phyloP scores from a whole-genome alignment of 1,140 invertebrate species.

The Bombyx mandarina region DNA sequence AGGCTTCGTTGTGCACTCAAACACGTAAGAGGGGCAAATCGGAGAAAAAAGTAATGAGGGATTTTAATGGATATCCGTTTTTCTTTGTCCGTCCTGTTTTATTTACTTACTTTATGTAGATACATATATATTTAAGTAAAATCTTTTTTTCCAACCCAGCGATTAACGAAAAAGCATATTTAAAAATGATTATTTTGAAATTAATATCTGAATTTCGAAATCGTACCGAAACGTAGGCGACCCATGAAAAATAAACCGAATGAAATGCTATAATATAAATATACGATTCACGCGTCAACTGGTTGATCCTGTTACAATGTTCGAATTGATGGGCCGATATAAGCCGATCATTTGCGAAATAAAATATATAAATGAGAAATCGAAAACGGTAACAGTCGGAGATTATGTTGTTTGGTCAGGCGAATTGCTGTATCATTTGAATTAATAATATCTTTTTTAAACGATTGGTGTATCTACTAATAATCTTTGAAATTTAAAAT shows the following conservation, averaged over 20 bases:
- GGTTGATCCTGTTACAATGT: slow-evolving; percentile 57
- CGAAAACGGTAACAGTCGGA: slow-evolving; percentile 19
- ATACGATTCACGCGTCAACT: slow-evolving; percentile 52
- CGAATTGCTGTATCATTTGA: too few species aligned
- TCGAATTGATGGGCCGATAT: slow-evolving; percentile 50
- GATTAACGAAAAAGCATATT: not conserved
- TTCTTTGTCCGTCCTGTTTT: slow-evolving; percentile 9
- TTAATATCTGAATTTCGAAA: not conserved
- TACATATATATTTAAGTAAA: not conserved
- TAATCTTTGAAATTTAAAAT: too few species aligned
- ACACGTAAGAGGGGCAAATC: slow-evolving; percentile 41
- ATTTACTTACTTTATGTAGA: not conserved
- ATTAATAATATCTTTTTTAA: too few species aligned
- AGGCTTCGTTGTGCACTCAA: slow-evolving; percentile 47
- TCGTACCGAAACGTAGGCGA: not conserved
- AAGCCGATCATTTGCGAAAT: slow-evolving; percentile 52
- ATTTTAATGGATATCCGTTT: slow-evolving; percentile 31
- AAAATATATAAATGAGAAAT: slow-evolving; percentile 11
- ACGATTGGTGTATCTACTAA: too few species aligned
- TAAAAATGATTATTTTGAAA: not conserved
- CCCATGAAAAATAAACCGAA: slow-evolving; percentile 21
- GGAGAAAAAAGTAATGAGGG: slow-evolving; percentile 41
- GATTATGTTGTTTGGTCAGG: too few species aligned
- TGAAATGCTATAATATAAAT: slow-evolving; percentile 47
- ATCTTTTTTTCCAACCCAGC: not conserved